Evolutionary conservation across 2,113 vertebrate species (phyloP).

Genomic region (Corapipo altera): DNA sequence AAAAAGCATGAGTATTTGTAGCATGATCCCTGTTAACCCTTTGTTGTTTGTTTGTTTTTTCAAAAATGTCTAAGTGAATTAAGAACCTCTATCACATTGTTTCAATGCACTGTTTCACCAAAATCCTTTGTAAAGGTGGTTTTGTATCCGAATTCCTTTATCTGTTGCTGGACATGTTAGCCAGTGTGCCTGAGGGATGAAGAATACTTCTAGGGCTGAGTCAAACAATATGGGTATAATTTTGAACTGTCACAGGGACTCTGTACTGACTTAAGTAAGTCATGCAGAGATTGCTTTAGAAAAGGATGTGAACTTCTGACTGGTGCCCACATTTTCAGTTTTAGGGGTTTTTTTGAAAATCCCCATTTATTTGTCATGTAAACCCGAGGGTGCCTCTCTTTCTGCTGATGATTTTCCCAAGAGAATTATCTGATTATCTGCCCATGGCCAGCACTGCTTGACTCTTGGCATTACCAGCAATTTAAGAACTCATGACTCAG

Average conservation of each 20-base stretch:
- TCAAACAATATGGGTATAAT: not conserved
- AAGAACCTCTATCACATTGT: not conserved
- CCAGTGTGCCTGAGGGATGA: not conserved
- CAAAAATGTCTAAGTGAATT: not conserved
- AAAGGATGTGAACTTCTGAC: not conserved
- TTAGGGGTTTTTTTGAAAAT: not conserved
- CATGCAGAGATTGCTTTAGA: not conserved
- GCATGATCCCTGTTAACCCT: not conserved
- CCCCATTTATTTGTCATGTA: not conserved
- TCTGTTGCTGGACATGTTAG: fast-evolving
- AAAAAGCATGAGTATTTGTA: not conserved
- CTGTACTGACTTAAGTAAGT: not conserved
- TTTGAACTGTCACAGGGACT: not conserved
- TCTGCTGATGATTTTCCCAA: not conserved
- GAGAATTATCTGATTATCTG: not conserved
- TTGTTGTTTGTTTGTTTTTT: not conserved
- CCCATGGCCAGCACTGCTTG: not conserved
- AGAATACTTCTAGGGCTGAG: not conserved
- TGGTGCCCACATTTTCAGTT: not conserved
- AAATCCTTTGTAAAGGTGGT: not conserved
- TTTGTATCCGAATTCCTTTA: not conserved
- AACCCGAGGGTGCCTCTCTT: not conserved
- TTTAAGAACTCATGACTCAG: not conserved
- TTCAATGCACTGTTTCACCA: not conserved
- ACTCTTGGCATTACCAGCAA: not conserved